Percentiles rank a stretch among this genome's conserved stretches.
phyloP scores from a whole-genome alignment of 2,888 invertebrate genomes.

The Rotaria socialis region DNA sequence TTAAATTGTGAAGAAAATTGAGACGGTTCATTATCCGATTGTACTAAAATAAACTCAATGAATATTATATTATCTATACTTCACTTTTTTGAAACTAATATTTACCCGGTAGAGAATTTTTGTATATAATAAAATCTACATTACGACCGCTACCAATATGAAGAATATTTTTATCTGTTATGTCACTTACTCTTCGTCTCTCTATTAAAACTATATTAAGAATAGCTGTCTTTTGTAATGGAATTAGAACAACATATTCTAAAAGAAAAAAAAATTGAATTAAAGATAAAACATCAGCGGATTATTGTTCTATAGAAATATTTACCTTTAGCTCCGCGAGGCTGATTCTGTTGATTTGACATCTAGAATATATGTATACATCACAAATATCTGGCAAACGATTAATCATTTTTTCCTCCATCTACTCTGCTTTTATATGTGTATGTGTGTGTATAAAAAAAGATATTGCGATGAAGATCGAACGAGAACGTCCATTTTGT shows the following conservation, averaged over 20 bases:
- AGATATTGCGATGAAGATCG: neutral
- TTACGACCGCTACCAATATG: slow-evolving; percentile 36
- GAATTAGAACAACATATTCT: slow-evolving; percentile 35
- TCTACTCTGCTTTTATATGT: neutral
- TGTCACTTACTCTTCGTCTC: neutral
- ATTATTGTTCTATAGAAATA: neutral
- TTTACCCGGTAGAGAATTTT: slow-evolving; percentile 27
- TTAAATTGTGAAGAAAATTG: slow-evolving; percentile 20
- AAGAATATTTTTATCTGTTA: slow-evolving; percentile 11
- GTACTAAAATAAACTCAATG: neutral
- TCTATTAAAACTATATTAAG: neutral
- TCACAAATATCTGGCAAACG: neutral
- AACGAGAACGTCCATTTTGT: neutral
- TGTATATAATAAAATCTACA: slow-evolving; percentile 30
- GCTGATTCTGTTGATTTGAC: neutral
- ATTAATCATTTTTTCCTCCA: neutral
- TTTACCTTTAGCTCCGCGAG: neutral
- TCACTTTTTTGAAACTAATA: too few relatives aligned
- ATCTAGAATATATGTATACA: neutral
- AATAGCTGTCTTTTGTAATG: slow-evolving; percentile 9
- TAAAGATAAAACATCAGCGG: neutral
- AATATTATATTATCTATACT: neutral
- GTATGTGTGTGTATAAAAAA: neutral
- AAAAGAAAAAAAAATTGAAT: neutral
- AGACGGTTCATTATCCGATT: neutral